Evolutionary conservation across 2,113 vertebrate species (phyloP), one percentile per base, ranked within the genome.

Genomic region (Pelobates fuscus): DNA sequence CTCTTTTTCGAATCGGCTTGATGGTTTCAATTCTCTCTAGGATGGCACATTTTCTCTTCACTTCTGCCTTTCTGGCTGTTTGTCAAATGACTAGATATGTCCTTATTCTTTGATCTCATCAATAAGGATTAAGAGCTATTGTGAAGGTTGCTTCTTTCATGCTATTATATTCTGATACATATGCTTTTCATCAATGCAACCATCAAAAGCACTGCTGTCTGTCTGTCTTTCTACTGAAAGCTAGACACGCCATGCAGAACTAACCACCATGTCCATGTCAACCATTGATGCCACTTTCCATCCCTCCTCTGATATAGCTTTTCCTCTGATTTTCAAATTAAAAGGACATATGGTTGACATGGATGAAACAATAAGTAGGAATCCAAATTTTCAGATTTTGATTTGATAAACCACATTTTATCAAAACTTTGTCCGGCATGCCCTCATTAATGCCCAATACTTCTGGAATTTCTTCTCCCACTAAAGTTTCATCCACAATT

Each of bases 1-100:
- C 46, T 52, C n/a, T 1, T 52, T 20, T 20, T 18, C 46, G 3
- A 15, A 52, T 60, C 1, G 5, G 20, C 54, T 57, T 57, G 54
- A 57, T 57, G 54, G 54, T 57, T 2, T 57, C 54, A 23, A 23
- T 57, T 6, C 24, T 5, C 24, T 60, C 24, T 26, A 60, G 58
- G 24, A 60, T 60, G 58, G 24, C 58, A 60, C 24, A 2, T 27
- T 60, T 60, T 60, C 25, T 21, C 54, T 57, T 57, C n/a, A 5
- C 58, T 60, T 60, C 58, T 24, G 25, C 58, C 26, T 60, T 60
- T 26, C 58, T 60, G 25, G 5, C 58, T 60, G 24, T 60, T 60
- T 37, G 5, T 37, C 32, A 37, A 37, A 37, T 18, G 11, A 46
- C 44, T 46, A 46, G 12, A 46, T 46, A 46, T 15, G 17, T 57